Conservation (phyloP, 1,140 invertebrate genomes). For the Formica exsecta region DNA sequence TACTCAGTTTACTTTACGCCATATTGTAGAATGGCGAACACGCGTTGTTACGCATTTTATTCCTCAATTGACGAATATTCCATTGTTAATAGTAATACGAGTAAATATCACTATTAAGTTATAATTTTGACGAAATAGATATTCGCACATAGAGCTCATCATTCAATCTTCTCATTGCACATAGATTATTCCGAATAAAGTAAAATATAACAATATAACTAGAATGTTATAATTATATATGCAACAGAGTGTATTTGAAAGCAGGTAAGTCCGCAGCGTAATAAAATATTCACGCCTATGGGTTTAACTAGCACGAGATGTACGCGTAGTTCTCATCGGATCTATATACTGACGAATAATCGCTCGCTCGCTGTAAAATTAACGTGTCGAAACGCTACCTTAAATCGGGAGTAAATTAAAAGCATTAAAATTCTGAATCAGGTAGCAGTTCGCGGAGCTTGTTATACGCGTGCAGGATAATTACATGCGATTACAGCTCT, state of each 20-base stretch:
- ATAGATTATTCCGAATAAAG: neutral
- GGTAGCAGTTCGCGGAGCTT: conserved; percentile 2
- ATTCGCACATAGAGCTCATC: neutral
- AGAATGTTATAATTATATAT: neutral
- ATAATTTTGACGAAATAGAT: neutral
- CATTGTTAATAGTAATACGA: neutral
- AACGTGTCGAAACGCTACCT: conserved; percentile 21
- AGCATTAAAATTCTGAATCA: conserved; percentile 27
- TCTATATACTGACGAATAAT: neutral
- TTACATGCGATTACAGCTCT: conserved; percentile 71
- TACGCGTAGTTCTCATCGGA: neutral
- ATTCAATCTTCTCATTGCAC: neutral
- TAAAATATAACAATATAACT: neutral
- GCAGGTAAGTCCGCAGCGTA: neutral
- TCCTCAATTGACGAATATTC: neutral
- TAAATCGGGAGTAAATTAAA: conserved; percentile 52
- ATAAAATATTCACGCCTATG: neutral
- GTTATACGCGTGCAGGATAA: conserved; percentile 53
- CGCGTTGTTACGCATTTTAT: conserved; percentile 7
- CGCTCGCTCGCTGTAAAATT: conserved; percentile 9
- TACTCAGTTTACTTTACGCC: too few relatives aligned
- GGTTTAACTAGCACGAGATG: conserved; percentile 13
- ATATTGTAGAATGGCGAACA: neutral
- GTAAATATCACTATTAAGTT: neutral
- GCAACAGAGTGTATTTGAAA: too few relatives aligned